Conservation (phyloP, 2,113 vertebrate genomes). For the Tangachromis dhanisi region DNA sequence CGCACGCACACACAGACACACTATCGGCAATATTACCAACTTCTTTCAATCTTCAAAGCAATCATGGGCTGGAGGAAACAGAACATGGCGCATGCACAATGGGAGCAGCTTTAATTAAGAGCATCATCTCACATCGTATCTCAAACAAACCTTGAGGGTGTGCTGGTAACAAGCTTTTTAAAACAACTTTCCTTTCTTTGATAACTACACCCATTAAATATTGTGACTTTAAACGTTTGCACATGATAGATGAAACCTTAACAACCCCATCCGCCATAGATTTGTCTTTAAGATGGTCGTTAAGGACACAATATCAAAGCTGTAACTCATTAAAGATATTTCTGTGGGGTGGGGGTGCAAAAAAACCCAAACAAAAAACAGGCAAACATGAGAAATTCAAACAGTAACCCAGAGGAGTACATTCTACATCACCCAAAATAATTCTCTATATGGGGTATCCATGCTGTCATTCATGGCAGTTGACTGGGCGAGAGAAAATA, state of each 20-base stretch:
- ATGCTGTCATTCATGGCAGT: constrained; percentile 67
- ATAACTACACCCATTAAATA: constrained; percentile 36
- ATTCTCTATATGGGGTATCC: constrained; percentile 82
- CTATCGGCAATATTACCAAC: constrained; percentile 50
- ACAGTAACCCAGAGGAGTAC: constrained; percentile 50
- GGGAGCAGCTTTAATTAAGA: constrained; percentile 67
- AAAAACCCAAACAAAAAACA: fast-evolving
- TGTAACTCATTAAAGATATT: background rate
- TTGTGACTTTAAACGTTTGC: constrained; percentile 21
- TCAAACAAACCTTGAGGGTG: constrained; percentile 54
- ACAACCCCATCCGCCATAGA: background rate
- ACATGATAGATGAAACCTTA: constrained; percentile 5
- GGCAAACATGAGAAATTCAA: constrained; percentile 67
- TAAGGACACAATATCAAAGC: constrained; percentile 15
- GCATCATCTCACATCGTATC: constrained; percentile 51
- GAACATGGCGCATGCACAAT: constrained; percentile 48
- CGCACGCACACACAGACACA: background rate
- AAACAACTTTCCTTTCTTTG: constrained; percentile 43
- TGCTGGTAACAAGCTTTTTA: constrained; percentile 46
- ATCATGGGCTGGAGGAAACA: constrained; percentile 36
- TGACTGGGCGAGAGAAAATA: constrained; percentile 68
- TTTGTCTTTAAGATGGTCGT: background rate
- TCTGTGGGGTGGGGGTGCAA: background rate
- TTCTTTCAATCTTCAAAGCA: constrained; percentile 57
- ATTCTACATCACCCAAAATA: constrained; percentile 68